These are phyloP conservation scores for Octomys mimax DNA, from an alignment of 2,797 vertebrate species.

Conservation along the genomic window DNA sequence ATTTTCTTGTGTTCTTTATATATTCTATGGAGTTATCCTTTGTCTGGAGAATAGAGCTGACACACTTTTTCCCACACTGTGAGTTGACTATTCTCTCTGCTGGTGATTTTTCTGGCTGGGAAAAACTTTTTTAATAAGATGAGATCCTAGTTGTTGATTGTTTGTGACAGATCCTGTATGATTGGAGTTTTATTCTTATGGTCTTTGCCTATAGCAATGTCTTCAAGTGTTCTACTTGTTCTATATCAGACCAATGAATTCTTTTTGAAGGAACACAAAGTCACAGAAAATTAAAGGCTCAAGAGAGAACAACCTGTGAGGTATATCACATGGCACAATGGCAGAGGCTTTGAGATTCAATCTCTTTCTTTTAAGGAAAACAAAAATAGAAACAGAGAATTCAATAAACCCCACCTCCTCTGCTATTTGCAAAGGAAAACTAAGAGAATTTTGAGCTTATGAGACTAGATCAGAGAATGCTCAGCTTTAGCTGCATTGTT, in stretches of 20 bases:
- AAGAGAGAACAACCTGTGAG: not conserved
- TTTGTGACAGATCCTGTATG: not conserved
- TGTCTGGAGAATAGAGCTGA: not conserved
- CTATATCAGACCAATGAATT: not conserved
- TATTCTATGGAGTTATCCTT: not conserved
- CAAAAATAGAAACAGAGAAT: slow-evolving; percentile 62
- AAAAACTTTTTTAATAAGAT: not conserved
- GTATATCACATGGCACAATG: not conserved
- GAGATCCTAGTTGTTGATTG: not conserved
- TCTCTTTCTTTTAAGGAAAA: slow-evolving; percentile 55
- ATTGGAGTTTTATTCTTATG: not conserved
- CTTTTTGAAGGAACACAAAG: slow-evolving; percentile 38
- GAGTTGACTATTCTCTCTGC: too few relatives aligned
- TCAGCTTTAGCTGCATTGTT: not conserved
- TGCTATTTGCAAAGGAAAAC: slow-evolving; percentile 43
- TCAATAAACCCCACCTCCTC: slow-evolving; percentile 51
- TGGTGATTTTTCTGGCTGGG: not conserved
- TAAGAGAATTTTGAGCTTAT: slow-evolving; percentile 27
- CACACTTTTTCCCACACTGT: not conserved
- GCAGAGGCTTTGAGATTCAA: not conserved
- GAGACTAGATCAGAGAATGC: not conserved
- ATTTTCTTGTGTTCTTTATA: not conserved
- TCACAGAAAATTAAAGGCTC: slow-evolving; percentile 33
- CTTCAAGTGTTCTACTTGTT: not conserved
- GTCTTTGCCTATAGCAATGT: not conserved